Evolutionary conservation across 2,797 vertebrate species (phyloP).

Genomic region (Onychomys leucogaster): DNA sequence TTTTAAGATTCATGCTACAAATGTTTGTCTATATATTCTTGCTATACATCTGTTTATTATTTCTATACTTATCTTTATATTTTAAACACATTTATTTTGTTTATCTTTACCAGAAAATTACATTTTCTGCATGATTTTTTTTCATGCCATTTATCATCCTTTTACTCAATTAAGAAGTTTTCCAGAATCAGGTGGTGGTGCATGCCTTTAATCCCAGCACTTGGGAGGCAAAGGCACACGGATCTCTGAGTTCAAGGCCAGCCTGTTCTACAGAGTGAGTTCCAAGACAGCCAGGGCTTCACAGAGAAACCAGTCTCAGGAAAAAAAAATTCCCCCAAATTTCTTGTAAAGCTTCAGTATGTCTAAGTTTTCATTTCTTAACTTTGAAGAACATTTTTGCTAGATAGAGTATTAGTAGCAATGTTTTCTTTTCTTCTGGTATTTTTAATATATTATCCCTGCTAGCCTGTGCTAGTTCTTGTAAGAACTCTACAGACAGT

Average conservation of each 20-base stretch:
- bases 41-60: neutral
- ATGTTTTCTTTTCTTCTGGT: neutral
- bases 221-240: neutral
- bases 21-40: neutral
- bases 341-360: neutral
- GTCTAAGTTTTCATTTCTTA: neutral
- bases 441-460: neutral
- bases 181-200: neutral
- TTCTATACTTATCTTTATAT: neutral
- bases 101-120: neutral
- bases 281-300: neutral
- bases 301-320: neutral
- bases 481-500: neutral
- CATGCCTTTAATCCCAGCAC: neutral
- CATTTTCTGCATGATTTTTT: neutral
- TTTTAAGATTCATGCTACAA: too few relatives aligned
- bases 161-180: neutral
- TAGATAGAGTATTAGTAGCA: neutral
- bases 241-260: neutral
- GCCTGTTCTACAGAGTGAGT: neutral
- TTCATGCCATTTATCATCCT: neutral
- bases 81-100: neutral
- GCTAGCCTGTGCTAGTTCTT: neutral
- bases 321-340: neutral
- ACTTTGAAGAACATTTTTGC: neutral